These are phyloP conservation scores for Chanos chanos DNA, from an alignment of 2,797 vertebrate species.

Conservation along the genomic window DNA sequence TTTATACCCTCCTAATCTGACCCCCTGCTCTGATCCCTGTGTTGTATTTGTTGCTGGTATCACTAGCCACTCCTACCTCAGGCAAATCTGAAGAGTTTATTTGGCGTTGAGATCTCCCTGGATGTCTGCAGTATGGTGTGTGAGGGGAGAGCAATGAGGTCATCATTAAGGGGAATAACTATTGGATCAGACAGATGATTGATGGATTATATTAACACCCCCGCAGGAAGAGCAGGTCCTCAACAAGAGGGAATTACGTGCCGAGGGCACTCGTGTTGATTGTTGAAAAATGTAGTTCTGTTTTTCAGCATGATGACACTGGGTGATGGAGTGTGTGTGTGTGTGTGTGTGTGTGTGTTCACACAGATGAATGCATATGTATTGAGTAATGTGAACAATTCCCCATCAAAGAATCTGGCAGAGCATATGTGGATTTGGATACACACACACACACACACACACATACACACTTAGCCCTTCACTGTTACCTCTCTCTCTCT, in stretches of 20 bases:
- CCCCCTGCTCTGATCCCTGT: too few relatives aligned
- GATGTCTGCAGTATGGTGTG: too few relatives aligned
- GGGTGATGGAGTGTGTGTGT: not conserved
- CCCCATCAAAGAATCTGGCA: not conserved
- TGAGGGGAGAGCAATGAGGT: too few relatives aligned
- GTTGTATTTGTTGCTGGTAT: too few relatives aligned
- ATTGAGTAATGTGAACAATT: not conserved
- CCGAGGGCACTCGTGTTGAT: not conserved
- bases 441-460: slow-evolving; percentile 7
- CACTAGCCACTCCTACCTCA: too few relatives aligned
- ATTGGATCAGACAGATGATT: too few relatives aligned
- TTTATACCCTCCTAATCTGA: too few relatives aligned
- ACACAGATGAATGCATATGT: not conserved
- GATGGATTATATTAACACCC: too few relatives aligned
- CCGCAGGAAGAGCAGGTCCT: not conserved
- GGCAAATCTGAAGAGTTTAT: too few relatives aligned
- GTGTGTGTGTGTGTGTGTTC: not conserved
- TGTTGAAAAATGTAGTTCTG: not conserved
- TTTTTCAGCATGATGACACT: not conserved
- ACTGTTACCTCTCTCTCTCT: slow-evolving; percentile 14
- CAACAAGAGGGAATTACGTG: not conserved
- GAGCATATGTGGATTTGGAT: not conserved
- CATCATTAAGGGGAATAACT: too few relatives aligned
- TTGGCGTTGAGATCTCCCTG: too few relatives aligned
- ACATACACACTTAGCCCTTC: slow-evolving; percentile 54